Evolutionary conservation across 1,140 invertebrate genomes (phyloP).

Genomic region (Drosophila ironensis): DNA sequence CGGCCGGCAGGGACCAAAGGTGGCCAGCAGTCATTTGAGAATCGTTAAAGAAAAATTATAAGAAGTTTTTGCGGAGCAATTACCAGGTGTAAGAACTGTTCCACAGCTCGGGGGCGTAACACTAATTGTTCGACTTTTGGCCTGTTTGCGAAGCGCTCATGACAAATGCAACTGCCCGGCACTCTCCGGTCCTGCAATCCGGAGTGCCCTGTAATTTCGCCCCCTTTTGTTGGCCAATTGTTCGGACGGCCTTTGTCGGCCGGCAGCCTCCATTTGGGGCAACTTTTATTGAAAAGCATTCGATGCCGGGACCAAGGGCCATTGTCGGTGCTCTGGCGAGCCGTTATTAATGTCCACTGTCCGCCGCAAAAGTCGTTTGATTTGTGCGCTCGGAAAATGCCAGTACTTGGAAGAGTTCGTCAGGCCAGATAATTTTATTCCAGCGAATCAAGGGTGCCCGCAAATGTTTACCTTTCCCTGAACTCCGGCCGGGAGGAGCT

Average conservation of each 20-base stretch:
- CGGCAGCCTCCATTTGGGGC: conserved; percentile 30
- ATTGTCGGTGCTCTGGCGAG: conserved; percentile 51
- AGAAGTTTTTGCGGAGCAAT: conserved; percentile 73
- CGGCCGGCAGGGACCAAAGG: conserved; percentile 31
- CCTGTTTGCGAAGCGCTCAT: conserved; percentile 54
- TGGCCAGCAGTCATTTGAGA: conserved; percentile 64
- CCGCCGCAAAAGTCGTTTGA: conserved; percentile 32
- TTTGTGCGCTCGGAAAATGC: conserved; percentile 19
- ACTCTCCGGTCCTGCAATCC: conserved; percentile 12
- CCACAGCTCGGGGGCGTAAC: conserved; percentile 55
- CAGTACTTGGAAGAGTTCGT: conserved; percentile 13
- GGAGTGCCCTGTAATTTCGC: conserved; percentile 63
- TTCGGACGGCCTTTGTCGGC: conserved; percentile 60
- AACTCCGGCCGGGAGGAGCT: too few species aligned
- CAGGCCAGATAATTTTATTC: too few species aligned
- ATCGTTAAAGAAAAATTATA: conserved; percentile 77
- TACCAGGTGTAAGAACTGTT: conserved; percentile 69
- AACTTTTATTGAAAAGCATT: conserved; percentile 72
- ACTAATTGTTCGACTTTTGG: conserved; percentile 68
- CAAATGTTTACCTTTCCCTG: too few species aligned
- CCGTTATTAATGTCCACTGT: conserved; percentile 63
- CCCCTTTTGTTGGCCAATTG: conserved; percentile 65
- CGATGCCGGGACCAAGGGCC: conserved; percentile 26
- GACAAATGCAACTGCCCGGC: conserved; percentile 46
- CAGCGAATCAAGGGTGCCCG: too few species aligned